Base-by-base conservation (phyloP, 37 sponge, comb jelly and placozoan species). In the Theonella swinhoei region DNA sequence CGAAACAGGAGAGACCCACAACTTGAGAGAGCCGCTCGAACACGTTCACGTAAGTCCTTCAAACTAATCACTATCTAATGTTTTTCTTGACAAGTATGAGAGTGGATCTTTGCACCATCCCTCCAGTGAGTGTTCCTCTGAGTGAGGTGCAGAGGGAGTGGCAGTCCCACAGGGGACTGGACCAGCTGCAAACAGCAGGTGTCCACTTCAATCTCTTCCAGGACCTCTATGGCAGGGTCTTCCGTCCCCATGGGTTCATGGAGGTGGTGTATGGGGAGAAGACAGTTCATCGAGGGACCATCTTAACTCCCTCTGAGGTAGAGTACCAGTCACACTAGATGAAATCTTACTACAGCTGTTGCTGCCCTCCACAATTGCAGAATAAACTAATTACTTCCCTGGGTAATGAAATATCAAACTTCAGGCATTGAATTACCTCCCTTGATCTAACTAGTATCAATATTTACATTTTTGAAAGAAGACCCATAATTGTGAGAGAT, bases 61-160 rank as follows among this genome's bases (percentile, higher is more conserved):
- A n/a, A n/a, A n/a, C n/a, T n/a, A n/a, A 30, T 34, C 68, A 32
- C 3, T 30, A 11, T 20, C 68, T 7, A 32, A 28, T 64, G 28
- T 4, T 64, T 64, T 4, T 67, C 11, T n/a, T n/a, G n/a, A n/a
- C n/a, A n/a, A 17, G 4, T 17, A 19, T 17, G 7, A 35, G 14
- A 72, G 20, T 36, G 35, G 7, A 28, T 68, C 28, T 22, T 11
- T 68, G 69, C n/a, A 41, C 30, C 42, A 5, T 66, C 30, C 0
- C 37, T 81, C 5, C 73, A 91, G 91, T 91, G 83, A 35, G 28
- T 28, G 79, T 91, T 2, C 91, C 91, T 2, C 58, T 91, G 74
- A 68, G 78, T 0, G 60, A 77, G 22, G 91, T 91, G 20, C 72
- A 80, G 0, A 39, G 28, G 0, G 86, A 81, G 64, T 81, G 86